These are phyloP conservation scores for Rotaria sp. DNA, from an alignment of 2,888 invertebrate genomes.

Conservation along the genomic window DNA sequence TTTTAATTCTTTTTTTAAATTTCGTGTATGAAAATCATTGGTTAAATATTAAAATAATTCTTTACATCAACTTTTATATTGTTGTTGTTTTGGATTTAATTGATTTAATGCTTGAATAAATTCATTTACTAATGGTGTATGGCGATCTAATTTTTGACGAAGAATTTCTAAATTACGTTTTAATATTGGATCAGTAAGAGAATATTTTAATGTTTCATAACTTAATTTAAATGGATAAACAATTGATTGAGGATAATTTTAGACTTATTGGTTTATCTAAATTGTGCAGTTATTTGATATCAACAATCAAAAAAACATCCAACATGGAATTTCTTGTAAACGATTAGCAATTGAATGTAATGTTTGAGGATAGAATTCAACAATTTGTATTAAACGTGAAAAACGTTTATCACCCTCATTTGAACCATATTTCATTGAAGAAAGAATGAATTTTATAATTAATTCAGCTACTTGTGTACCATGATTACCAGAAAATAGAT, in stretches of 20 bases:
- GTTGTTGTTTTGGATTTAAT: slow-evolving; percentile 51
- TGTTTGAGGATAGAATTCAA: slow-evolving; percentile 51
- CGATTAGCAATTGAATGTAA: slow-evolving; percentile 44
- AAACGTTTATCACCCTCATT: no score
- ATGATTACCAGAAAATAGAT: no score
- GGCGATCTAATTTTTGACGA: slow-evolving; percentile 7
- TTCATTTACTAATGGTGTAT: slow-evolving; percentile 44
- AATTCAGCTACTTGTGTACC: no score
- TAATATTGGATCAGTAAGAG: slow-evolving; percentile 43
- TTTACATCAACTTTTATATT: slow-evolving; percentile 41
- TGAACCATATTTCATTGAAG: slow-evolving; percentile 61
- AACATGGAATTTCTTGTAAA: slow-evolving; percentile 61
- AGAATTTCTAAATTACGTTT: slow-evolving; percentile 46
- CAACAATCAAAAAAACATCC: slow-evolving; percentile 69
- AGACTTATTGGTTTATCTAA: slow-evolving; percentile 53
- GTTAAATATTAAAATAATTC: no score
- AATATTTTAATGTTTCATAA: slow-evolving; percentile 50
- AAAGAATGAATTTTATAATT: no score
- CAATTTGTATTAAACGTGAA: slow-evolving; percentile 60
- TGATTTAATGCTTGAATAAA: no score
- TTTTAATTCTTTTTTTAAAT: no score
- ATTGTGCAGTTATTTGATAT: slow-evolving; percentile 62
- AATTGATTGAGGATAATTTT: slow-evolving; percentile 35
- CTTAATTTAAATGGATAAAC: no score
- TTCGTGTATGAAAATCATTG: no score